A percentile compares a stretch with the other conserved stretches of the same genome.
These are phyloP conservation scores for Poeciliopsis paucimaculata DNA, from an alignment of 2,797 vertebrate species.

Conservation along the genomic window DNA sequence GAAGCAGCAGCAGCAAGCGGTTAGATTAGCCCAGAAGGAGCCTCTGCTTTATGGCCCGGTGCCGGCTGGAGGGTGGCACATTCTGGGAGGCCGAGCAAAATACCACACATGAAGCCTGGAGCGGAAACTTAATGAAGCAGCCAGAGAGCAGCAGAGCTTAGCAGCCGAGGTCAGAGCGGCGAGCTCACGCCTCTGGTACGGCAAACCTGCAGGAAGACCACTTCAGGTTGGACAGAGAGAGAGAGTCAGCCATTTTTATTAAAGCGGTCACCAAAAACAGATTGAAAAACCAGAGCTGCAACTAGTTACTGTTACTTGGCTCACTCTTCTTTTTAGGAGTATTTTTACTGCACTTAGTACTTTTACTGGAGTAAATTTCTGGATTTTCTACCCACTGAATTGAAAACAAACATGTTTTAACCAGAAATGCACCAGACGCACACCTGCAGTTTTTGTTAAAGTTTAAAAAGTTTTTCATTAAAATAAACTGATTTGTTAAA, in stretches of 20 bases:
- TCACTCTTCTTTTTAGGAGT: too few species aligned
- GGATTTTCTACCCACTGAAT: too few species aligned
- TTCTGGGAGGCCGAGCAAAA: slow-evolving; percentile 73
- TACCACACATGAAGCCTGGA: slow-evolving; percentile 66
- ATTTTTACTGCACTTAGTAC: too few species aligned
- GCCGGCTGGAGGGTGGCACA: slow-evolving; percentile 69
- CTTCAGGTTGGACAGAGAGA: slow-evolving; percentile 5
- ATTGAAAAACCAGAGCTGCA: background rate
- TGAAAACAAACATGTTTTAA: too few species aligned
- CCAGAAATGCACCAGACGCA: too few species aligned
- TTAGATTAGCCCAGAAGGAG: slow-evolving; percentile 35
- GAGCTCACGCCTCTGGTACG: slow-evolving; percentile 53
- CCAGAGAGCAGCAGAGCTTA: slow-evolving; percentile 32
- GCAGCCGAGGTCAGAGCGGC: slow-evolving; percentile 46
- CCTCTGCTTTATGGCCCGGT: slow-evolving; percentile 53
- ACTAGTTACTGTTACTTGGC: too few species aligned
- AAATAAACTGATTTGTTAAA: too few species aligned
- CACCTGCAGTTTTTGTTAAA: too few species aligned
- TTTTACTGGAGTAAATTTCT: too few species aligned
- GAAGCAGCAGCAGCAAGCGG: slow-evolving; percentile 17
- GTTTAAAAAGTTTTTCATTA: too few species aligned
- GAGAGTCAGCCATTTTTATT: background rate
- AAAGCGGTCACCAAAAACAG: background rate
- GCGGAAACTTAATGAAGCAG: slow-evolving; percentile 50
- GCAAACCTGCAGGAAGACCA: slow-evolving; percentile 34